A percentile compares a stretch with the other conserved stretches of the same genome.
phyloP scores from a whole-genome alignment of 53 echinoderm and acorn worm species.

The Zoroaster sp. region DNA sequence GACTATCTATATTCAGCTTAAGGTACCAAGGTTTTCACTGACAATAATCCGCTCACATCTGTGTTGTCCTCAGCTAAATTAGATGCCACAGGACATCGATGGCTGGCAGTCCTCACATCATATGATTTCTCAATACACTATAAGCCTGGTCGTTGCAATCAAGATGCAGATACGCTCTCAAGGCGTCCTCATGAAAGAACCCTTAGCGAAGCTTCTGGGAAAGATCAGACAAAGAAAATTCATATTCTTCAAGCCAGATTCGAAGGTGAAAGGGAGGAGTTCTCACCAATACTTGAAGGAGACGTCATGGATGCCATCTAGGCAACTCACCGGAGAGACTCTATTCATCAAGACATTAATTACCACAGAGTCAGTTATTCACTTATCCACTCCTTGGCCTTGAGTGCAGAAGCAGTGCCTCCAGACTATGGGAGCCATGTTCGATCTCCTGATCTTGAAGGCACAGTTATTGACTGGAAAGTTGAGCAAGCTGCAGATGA shows the following conservation, averaged over 20 bases:
- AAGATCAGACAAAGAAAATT: background rate
- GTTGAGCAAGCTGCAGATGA: too few species aligned
- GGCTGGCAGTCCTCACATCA: slow-evolving; percentile 55
- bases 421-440: too few species aligned
- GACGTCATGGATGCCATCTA: background rate
- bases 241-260: background rate
- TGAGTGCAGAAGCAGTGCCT: too few species aligned
- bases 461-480: too few species aligned
- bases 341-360: background rate
- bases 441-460: too few species aligned
- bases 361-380: background rate
- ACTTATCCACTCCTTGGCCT: background rate
- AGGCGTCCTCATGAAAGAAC: background rate
- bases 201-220: background rate
- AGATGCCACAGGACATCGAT: slow-evolving; percentile 65
- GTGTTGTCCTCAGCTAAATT: slow-evolving; percentile 61
- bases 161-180: slow-evolving; percentile 6
- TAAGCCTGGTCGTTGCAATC: slow-evolving; percentile 34
- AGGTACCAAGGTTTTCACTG: slow-evolving; percentile 22
- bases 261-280: background rate
- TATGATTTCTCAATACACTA: slow-evolving; percentile 60
- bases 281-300: background rate
- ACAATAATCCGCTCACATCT: too few species aligned
- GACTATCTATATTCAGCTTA: slow-evolving; percentile 43
- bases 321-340: too few species aligned